phyloP scores from a whole-genome alignment of 1,140 invertebrate species.

The Gryllus bimaculatus region DNA sequence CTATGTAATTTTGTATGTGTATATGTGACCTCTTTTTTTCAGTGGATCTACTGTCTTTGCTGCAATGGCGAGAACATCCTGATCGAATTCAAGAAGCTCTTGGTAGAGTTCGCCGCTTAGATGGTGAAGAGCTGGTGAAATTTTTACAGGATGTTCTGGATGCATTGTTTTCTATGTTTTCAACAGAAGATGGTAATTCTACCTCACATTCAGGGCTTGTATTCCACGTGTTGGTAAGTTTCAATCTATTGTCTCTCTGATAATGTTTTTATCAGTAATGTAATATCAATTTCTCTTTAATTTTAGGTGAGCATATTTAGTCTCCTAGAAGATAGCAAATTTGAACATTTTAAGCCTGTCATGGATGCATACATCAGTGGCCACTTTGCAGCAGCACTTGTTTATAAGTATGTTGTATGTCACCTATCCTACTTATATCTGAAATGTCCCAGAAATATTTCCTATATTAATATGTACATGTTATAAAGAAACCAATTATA shows the following conservation, averaged over 20 bases:
- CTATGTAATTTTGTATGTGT: not conserved
- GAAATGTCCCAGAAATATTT: too few species aligned
- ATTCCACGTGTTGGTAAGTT: slow-evolving; percentile 58
- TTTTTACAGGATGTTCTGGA: slow-evolving; percentile 94
- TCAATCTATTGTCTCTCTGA: not conserved
- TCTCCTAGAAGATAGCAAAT: slow-evolving; percentile 82
- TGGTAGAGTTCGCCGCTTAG: slow-evolving; percentile 63
- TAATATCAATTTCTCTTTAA: not conserved
- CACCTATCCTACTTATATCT: too few species aligned
- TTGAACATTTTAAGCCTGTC: slow-evolving; percentile 90
- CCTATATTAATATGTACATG: too few species aligned
- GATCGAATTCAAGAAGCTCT: slow-evolving; percentile 78
- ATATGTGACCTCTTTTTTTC: slow-evolving; percentile 28
- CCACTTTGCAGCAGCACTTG: slow-evolving; percentile 89
- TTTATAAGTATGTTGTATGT: slow-evolving; percentile 67
- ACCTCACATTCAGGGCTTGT: slow-evolving; percentile 60
- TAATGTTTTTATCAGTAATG: not conserved
- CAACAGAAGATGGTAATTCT: slow-evolving; percentile 84
- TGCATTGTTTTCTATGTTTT: slow-evolving; percentile 88
- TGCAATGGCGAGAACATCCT: slow-evolving; percentile 84
- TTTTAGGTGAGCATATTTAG: slow-evolving; percentile 82
- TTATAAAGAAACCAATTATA: too few species aligned
- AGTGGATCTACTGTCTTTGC: slow-evolving; percentile 76
- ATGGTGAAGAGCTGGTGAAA: slow-evolving; percentile 89
- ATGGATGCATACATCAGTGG: slow-evolving; percentile 91